Base-by-base conservation (phyloP, 2,113 vertebrate genomes). In the Boulengeromyrus knoepffleri region DNA sequence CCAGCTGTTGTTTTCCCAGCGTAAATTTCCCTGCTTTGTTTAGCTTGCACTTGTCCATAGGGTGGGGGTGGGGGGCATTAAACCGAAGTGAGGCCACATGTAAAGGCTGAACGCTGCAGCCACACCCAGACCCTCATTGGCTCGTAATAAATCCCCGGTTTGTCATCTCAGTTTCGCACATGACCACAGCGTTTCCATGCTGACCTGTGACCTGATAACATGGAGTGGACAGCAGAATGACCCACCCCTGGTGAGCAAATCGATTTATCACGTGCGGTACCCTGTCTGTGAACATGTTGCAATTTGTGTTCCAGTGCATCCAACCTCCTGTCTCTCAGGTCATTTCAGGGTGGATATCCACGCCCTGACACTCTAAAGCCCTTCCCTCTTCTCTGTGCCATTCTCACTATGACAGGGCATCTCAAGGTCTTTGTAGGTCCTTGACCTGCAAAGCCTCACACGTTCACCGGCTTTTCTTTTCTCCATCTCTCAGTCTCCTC, bases 391-490 rank as follows among this genome's bases (percentile, higher is more conserved):
- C 53, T n/a, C 24, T 52, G 36, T 83, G 47, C 31, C 52, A 12
- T 15, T 53, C 31, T 19, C 4, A 7, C 2, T 46, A 9, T 70
- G 12, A 21, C 39, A 39, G 27, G 27, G 50, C 50, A 52, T 39
- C 19, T 50, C 12, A 5, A 19, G 24, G 58, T 88, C 19, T 49
- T 17, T n/a, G 15, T 89, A 12, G 3, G 88, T 74, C 17, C 53
- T 45, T 89, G 21, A 27, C 42, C 50, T 56, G 49, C 8, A 89
- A 49, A 31, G 3, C 46, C 27, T 39, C 21, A 88, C 86, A 49
- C 8, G 10, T 42, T 49, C 27, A 9, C 7, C 13, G 19, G 36
- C 95, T 96, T 95, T 93, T 95, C 94, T 42, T 83, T 42, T 27
- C 77, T 24, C 77, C 39, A 45, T 42, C n/a, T 45, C 77, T 83